Evolutionary conservation across 64 coral and sea anemone species (phyloP), one percentile per base, ranked within the genome.

Genomic region (Montipora foliosa): DNA sequence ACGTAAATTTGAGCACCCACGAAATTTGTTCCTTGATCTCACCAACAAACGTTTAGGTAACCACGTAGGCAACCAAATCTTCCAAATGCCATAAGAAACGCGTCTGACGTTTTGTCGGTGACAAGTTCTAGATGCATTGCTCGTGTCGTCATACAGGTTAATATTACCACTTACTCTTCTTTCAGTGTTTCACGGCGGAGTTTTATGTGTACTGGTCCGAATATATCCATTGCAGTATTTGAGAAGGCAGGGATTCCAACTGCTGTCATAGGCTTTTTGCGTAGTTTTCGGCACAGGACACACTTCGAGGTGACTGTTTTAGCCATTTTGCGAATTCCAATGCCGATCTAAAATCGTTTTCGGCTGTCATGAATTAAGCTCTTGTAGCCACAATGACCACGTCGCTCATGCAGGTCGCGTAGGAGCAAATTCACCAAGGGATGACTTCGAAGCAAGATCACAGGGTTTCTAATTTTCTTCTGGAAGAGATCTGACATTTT

Each of bases 161-260:
- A 89, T 5, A 83, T 84, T 25, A 90, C 49, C 3, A 92, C 90
- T 67, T 94, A 64, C 13, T 84, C 92, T 79, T 94, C 92, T 89
- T 94, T 94, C 44, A 94, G 66, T 3, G 92, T 88, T 72, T 88
- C 89, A 10, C 75, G 49, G 74, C 76, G 60, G 29, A 90, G 52
- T 37, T 67, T 50, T 55, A 55, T 55, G 6, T 55, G 52, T 7
- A 55, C 52, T 55, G 52, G 52, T 55, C 52, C 52, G 52, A 55
- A 55, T 10, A 55, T 2, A 55, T 55, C 52, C 52, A 55, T 55
- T 5, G 52, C 52, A 7, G 52, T 55, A 9, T 55, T 55, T 5
- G 52, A 55, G 52, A 55, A 55, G 9, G 52, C 52, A 0, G 52
- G 52, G 9, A 55, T 7, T 5, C 52, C 52, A 55, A 10, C 52